Percentiles rank a stretch among this genome's conserved stretches.
These are phyloP conservation scores for Terrapene triunguis DNA, from an alignment of 2,113 vertebrate genomes.

Conservation along the genomic window DNA sequence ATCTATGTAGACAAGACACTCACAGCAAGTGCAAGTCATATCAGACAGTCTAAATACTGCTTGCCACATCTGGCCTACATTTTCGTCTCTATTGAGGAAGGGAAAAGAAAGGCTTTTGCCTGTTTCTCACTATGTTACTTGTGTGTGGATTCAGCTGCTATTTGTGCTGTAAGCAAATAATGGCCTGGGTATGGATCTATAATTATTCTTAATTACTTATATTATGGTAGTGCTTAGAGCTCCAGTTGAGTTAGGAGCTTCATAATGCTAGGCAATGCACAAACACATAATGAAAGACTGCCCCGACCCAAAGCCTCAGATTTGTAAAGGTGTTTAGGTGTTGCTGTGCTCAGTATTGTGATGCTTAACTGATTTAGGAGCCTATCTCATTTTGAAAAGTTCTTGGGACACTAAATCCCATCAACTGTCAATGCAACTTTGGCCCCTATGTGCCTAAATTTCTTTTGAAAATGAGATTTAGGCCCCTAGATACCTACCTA, in stretches of 20 bases:
- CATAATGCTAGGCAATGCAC: not conserved
- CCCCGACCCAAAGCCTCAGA: not conserved
- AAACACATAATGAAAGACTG: not conserved
- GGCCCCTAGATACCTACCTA: too few species aligned
- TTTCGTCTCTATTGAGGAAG: not conserved
- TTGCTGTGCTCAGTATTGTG: not conserved
- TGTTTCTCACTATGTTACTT: not conserved
- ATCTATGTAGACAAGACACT: not conserved
- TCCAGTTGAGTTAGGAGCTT: not conserved
- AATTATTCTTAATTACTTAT: not conserved
- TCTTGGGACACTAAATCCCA: too few species aligned
- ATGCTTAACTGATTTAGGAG: too few species aligned
- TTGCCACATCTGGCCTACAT: not conserved
- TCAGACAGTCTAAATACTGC: not conserved
- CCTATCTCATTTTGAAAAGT: too few species aligned
- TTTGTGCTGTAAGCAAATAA: not conserved
- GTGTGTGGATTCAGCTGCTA: not conserved
- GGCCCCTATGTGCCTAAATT: too few species aligned
- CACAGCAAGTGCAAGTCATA: not conserved
- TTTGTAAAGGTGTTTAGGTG: too few species aligned
- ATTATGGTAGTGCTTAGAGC: not conserved
- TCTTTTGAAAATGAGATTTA: too few species aligned
- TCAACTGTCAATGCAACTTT: too few species aligned
- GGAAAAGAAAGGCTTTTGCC: not conserved
- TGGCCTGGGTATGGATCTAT: not conserved